Conservation (phyloP, 2,113 vertebrate genomes). For the Anhinga rufa region DNA sequence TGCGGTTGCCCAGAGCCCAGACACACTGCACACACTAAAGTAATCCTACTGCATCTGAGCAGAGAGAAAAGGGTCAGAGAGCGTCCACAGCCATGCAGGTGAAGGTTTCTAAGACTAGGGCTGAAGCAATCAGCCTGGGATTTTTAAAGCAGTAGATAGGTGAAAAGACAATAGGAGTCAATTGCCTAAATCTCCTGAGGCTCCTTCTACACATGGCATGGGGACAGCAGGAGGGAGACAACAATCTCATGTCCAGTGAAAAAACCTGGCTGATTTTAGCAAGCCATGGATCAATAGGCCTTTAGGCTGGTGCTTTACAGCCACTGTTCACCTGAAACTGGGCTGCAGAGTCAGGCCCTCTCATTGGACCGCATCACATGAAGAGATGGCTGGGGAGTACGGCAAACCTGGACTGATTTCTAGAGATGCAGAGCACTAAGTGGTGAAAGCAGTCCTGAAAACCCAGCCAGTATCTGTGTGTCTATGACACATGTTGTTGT, state of each 20-base stretch:
- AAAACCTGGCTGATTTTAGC: background rate
- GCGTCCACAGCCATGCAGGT: background rate
- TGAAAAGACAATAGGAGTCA: background rate
- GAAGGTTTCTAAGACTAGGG: background rate
- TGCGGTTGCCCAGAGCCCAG: background rate
- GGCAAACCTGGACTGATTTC: background rate
- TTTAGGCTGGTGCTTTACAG: background rate
- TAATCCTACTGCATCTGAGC: background rate
- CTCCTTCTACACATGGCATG: background rate
- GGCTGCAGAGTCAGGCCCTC: background rate
- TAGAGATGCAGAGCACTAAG: background rate
- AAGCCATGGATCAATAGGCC: background rate
- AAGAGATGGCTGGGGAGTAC: background rate
- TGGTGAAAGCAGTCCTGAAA: background rate
- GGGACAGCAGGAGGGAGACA: background rate
- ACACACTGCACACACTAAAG: background rate
- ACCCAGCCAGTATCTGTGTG: background rate
- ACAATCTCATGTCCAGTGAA: background rate
- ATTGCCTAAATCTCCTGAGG: background rate
- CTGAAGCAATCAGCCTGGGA: background rate
- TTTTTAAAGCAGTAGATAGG: background rate
- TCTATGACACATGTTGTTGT: background rate
- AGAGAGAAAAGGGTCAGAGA: background rate
- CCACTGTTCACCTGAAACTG: background rate
- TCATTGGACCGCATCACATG: background rate